Evolutionary conservation across 1,140 invertebrate species (phyloP).

Genomic region (Camponotus floridanus): DNA sequence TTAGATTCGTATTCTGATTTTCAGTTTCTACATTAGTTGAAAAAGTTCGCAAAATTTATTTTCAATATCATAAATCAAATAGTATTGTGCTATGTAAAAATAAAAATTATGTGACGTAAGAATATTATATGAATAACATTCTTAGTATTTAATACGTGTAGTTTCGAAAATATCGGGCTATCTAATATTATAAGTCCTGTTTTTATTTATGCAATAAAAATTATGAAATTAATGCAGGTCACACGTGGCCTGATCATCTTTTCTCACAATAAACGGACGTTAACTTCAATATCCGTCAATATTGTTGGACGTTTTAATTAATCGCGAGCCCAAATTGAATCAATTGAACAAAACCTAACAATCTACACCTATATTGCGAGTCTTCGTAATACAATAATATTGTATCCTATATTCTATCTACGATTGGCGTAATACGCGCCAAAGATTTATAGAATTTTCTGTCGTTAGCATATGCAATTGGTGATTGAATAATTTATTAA

Average conservation of each 20-base stretch:
- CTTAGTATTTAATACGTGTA: neutral
- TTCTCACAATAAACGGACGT: neutral
- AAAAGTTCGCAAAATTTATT: neutral
- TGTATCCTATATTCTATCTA: neutral
- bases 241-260: neutral
- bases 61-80: neutral
- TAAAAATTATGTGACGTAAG: neutral
- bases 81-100: neutral
- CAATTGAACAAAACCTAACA: neutral
- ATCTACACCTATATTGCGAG: neutral
- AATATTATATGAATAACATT: neutral
- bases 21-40: neutral
- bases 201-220: neutral
- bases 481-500: slow-evolving; percentile 23
- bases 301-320: slow-evolving; percentile 2
- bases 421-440: neutral
- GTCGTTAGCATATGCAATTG: neutral
- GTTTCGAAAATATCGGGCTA: neutral
- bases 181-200: neutral
- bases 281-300: neutral
- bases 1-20: neutral
- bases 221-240: neutral
- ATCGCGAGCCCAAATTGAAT: slow-evolving; percentile 6
- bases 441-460: neutral
- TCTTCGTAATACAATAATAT: slow-evolving; percentile 3